These are phyloP conservation scores for Acanthosepion pharaonis DNA, from an alignment of 2,888 invertebrate species.

Conservation along the genomic window DNA sequence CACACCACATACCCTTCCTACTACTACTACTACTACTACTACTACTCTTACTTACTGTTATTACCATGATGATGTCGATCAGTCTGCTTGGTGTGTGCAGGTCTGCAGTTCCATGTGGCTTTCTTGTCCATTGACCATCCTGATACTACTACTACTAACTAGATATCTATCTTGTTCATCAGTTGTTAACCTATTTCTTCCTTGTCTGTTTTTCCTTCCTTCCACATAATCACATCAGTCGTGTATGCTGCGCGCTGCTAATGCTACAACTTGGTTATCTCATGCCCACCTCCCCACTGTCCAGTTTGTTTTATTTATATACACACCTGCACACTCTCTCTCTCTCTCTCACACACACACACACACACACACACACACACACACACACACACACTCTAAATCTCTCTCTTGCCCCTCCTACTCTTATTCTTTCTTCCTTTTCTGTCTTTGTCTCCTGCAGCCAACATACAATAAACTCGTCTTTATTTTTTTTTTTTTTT, in stretches of 20 bases:
- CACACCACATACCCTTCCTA: background rate
- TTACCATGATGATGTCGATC: conserved; percentile 36
- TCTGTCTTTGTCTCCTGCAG: background rate
- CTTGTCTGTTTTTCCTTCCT: background rate
- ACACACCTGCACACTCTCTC: background rate
- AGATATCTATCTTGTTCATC: conserved; percentile 25
- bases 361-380: background rate
- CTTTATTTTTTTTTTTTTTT: background rate
- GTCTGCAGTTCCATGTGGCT: conserved; percentile 44
- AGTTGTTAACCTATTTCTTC: conserved; percentile 37
- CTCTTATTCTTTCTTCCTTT: background rate
- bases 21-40: background rate
- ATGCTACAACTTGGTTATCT: conserved; percentile 4
- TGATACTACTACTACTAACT: background rate
- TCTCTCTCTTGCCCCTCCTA: background rate
- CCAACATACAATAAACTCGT: background rate
- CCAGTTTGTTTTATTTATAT: background rate
- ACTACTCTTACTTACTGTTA: background rate
- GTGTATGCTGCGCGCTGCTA: conserved; percentile 33
- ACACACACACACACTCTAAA: background rate
- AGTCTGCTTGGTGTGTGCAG: conserved; percentile 48
- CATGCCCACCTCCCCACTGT: background rate
- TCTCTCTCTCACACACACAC: background rate
- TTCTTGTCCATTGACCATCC: conserved; percentile 41
- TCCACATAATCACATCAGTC: background rate